These are phyloP conservation scores for Baccha elongata DNA, from an alignment of 2,888 invertebrate species.

Conservation along the genomic window DNA sequence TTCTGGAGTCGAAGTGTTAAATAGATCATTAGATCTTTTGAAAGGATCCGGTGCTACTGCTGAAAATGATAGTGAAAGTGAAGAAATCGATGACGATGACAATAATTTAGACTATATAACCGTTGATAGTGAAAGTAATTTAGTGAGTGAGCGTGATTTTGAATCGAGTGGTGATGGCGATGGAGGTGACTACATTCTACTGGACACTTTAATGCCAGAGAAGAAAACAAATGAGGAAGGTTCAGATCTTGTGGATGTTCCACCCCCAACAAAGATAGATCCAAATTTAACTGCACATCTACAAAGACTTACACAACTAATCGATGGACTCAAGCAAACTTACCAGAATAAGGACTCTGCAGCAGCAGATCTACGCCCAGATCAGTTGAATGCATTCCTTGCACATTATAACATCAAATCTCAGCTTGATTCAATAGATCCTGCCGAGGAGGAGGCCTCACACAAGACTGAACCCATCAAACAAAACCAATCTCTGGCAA, in stretches of 20 bases:
- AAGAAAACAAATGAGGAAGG: conserved; percentile 37
- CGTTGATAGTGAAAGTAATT: conserved; percentile 67
- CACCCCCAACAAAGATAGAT: conserved; percentile 76
- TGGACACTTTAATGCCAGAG: conserved; percentile 33
- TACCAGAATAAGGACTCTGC: conserved; percentile 78
- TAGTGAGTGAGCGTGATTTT: conserved; percentile 70
- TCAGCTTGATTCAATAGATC: conserved; percentile 78
- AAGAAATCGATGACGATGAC: conserved; percentile 20
- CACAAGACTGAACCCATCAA: background rate
- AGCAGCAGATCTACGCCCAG: conserved; percentile 79
- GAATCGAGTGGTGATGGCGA: conserved; percentile 80
- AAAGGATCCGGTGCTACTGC: conserved; percentile 66
- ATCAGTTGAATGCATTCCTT: conserved; percentile 81
- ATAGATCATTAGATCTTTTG: conserved; percentile 5
- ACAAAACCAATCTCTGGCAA: conserved; percentile 75
- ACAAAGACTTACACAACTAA: conserved; percentile 81
- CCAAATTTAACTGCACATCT: conserved; percentile 80
- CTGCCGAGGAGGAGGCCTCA: conserved; percentile 50
- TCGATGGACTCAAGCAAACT: conserved; percentile 80
- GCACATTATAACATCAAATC: conserved; percentile 81
- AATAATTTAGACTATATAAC: conserved; percentile 57
- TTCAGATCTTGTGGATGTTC: conserved; percentile 19
- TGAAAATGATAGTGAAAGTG: conserved; percentile 75
- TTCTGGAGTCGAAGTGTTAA: conserved; percentile 21
- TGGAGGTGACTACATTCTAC: conserved; percentile 73